Base-by-base conservation (phyloP, 64 coral and sea anemone genomes). In the Trachythela sp. region DNA sequence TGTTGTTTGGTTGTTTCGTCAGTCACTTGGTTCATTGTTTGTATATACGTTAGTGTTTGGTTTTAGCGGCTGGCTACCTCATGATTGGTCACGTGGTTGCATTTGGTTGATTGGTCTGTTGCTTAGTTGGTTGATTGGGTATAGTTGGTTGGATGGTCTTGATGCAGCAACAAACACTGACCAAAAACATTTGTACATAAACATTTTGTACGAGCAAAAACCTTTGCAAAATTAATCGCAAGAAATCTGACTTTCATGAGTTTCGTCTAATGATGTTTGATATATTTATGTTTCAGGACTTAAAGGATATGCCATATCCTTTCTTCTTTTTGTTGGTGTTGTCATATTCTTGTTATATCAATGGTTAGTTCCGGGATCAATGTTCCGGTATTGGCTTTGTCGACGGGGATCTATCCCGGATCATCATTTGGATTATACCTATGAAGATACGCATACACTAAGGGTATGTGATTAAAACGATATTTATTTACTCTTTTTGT, bases 311-410 rank as follows among this genome's bases (percentile, higher is more conserved):
- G 51, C 91, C 37, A 5, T 91, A 0, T 86, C 60, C 27, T 86
- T 70, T 27, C 71, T 94, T 22, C 50, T 91, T n/a, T 32, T 88
- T 18, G 72, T 86, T 9, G 77, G 91, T 0, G 13, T 91, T 10
- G 30, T 94, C 27, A 59, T 50, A 33, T 64, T 91, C 22, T 45
- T 94, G n/a, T 40, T 94, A 33, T 94, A 94, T 39, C 93, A 94
- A 36, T 45, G 84, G 18, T 88, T 91, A 24, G 93, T 77, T 13
- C 86, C 93, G 13, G 93, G 89, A 14, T 85, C 89, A 10, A 89
- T 86, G 6, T 48, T 94, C 42, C 85, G 93, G 27, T 94, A 94
- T 30, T 94, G 70, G 52, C 75, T 60, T 38, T 94, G 93, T 64
- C 70, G 83, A 2, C 89, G 52, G 58, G 93, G 93, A 39, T 83